A percentile compares a stretch with the other conserved stretches of the same genome.
These are phyloP conservation scores for Harlomillsia oculata DNA, from an alignment of 1,140 invertebrate genomes.

Conservation along the genomic window DNA sequence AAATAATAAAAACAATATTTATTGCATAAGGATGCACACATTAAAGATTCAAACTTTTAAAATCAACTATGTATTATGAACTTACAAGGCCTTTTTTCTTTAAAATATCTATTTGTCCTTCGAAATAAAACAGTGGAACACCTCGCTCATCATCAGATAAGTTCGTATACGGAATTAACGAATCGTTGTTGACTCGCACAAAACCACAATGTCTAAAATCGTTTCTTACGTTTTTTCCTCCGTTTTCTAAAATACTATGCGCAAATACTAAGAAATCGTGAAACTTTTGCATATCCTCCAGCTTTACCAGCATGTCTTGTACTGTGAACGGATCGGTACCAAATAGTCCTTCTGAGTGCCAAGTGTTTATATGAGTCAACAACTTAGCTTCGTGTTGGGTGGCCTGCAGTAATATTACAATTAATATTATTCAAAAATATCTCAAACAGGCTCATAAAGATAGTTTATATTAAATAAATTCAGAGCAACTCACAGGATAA, in stretches of 20 bases:
- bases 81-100: constrained; percentile 68
- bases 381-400: constrained; percentile 79
- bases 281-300: constrained; percentile 79
- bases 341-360: constrained; percentile 83
- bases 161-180: constrained; percentile 83
- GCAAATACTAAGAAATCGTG: constrained; percentile 81
- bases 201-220: constrained; percentile 65
- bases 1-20: constrained; percentile 12
- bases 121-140: constrained; percentile 88
- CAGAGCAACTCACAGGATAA: constrained; percentile 27
- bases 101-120: constrained; percentile 80
- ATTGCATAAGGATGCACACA: no score
- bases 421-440: constrained; percentile 7
- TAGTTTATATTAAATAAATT: neutral
- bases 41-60: neutral
- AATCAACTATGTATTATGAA: neutral
- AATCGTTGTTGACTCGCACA: constrained; percentile 85
- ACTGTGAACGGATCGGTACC: constrained; percentile 77
- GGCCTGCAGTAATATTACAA: constrained; percentile 60
- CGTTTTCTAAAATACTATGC: constrained; percentile 62
- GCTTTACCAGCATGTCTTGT: constrained; percentile 77
- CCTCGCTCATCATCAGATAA: constrained; percentile 65
- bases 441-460: neutral
- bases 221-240: constrained; percentile 48
- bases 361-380: constrained; percentile 84